Percentiles rank a stretch among this genome's conserved stretches.
phyloP scores from a whole-genome alignment of 2,113 vertebrate species.

The Sitta europaea region DNA sequence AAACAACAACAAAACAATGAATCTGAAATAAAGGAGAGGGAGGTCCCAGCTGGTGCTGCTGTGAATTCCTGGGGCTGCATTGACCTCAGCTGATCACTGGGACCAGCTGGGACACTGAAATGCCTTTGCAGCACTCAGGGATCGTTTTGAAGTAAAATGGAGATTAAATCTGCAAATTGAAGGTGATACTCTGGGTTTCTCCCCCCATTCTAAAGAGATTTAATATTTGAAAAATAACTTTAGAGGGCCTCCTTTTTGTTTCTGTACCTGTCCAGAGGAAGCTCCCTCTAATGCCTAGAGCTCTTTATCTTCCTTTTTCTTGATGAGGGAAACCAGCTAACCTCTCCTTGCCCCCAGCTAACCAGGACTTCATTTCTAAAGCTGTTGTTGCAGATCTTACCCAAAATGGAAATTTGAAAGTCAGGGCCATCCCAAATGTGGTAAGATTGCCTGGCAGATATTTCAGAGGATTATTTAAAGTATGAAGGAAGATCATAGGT shows the following conservation, averaged over 20 bases:
- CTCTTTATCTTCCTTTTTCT: background rate
- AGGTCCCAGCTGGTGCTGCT: background rate
- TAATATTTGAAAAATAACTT: background rate
- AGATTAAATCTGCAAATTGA: background rate
- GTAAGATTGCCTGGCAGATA: background rate
- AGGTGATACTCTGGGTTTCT: background rate
- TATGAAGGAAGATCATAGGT: background rate
- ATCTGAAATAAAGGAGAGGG: background rate
- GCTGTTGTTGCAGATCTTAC: background rate
- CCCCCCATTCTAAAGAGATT: background rate
- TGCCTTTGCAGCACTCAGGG: background rate
- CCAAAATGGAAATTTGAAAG: background rate
- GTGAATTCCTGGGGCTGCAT: background rate
- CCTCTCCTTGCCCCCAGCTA: background rate
- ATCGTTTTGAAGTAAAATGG: background rate
- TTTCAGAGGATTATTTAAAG: slow-evolving; percentile 8
- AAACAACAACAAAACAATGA: background rate
- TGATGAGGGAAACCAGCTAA: background rate
- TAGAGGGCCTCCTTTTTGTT: background rate
- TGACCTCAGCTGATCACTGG: background rate
- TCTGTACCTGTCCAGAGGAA: background rate
- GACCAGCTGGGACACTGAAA: background rate
- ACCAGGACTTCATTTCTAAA: background rate
- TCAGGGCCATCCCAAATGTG: background rate
- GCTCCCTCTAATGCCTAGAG: background rate